Evolutionary conservation across 2,797 vertebrate genomes (phyloP), one percentile per base, ranked within the genome.

Genomic region (Calcarius lapponicus): DNA sequence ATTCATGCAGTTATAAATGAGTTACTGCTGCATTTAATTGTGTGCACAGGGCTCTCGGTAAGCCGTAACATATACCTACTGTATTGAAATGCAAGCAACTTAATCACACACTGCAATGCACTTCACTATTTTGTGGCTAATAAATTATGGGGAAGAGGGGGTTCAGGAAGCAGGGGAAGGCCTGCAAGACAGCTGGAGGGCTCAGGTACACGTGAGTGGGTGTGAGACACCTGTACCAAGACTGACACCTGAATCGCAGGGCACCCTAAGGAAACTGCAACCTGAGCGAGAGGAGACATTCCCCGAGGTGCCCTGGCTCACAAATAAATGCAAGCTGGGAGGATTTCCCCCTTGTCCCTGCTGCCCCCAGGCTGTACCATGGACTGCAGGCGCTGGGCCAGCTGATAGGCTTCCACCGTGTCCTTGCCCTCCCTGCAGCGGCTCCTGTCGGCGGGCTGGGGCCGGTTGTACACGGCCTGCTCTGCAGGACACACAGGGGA

Each of bases 381-480:
- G 80, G 99, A 99, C 95, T 99, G 99, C 64, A 99, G 97, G 66
- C 99, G 98, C 95, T 99, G 99, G 17, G 99, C 99, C 3, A 99
- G 98, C 93, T 99, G 98, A 95, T 99, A 99, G 0, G 99, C 98
- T 95, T 99, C 99, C 34, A 98, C 97, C 1, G 98, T 91, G 47
- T 99, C 99, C 93, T 97, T 99, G 86, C 98, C 98, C 89, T 98
- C 99, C 93, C 98, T 98, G 17, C 97, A 96, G n/a, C 98, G 98
- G 22, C 97, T 97, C 93, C 98, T 98, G 87, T 99, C 99, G 48
- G 98, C 96, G 40, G 98, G 97, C 19, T 98, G 98, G 4, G 99
- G 98, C 1, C 99, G 98, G 96, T 99, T 99, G 91, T 99, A 99
- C 43, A 99, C 97, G 1, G 99, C 99, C 98, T 99, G 99, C 21